Conservation (phyloP, 2,888 invertebrate species). For the Drosophila peninsularis region DNA sequence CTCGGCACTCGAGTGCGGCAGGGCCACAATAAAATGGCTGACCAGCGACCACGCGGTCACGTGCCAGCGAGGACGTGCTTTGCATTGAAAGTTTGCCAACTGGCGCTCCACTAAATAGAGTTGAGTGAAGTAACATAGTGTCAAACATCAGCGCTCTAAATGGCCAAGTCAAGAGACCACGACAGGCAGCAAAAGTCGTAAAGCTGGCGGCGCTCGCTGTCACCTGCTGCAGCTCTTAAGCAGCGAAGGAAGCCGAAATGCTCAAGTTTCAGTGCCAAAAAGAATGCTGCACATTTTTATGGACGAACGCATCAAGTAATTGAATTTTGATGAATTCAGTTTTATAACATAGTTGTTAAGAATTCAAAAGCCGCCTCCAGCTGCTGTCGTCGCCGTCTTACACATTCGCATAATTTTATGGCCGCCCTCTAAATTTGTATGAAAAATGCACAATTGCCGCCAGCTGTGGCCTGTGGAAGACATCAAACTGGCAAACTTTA, state of each 20-base stretch:
- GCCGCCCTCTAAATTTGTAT: slow-evolving; percentile 56
- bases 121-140: slow-evolving; percentile 19
- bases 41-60: slow-evolving; percentile 50
- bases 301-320: slow-evolving; percentile 53
- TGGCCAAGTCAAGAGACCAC: slow-evolving; percentile 16
- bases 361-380: slow-evolving; percentile 55
- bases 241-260: not conserved
- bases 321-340: slow-evolving; percentile 69
- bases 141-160: slow-evolving; percentile 31
- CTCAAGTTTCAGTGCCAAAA: slow-evolving; percentile 11
- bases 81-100: slow-evolving; percentile 33
- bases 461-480: slow-evolving; percentile 39
- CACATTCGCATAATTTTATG: slow-evolving; percentile 66
- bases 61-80: slow-evolving; percentile 41
- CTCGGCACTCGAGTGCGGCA: slow-evolving; percentile 39
- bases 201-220: slow-evolving; percentile 27
- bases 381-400: slow-evolving; percentile 6
- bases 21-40: slow-evolving; percentile 23
- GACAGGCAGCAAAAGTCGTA: slow-evolving; percentile 30
- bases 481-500: slow-evolving; percentile 64
- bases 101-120: slow-evolving; percentile 22
- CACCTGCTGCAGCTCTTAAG: slow-evolving; percentile 36
- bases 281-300: slow-evolving; percentile 44
- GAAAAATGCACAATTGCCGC: slow-evolving; percentile 35
- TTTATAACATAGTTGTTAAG: slow-evolving; percentile 62